phyloP scores from a whole-genome alignment of 2,888 invertebrate genomes.

The Miltochrista miniata region DNA sequence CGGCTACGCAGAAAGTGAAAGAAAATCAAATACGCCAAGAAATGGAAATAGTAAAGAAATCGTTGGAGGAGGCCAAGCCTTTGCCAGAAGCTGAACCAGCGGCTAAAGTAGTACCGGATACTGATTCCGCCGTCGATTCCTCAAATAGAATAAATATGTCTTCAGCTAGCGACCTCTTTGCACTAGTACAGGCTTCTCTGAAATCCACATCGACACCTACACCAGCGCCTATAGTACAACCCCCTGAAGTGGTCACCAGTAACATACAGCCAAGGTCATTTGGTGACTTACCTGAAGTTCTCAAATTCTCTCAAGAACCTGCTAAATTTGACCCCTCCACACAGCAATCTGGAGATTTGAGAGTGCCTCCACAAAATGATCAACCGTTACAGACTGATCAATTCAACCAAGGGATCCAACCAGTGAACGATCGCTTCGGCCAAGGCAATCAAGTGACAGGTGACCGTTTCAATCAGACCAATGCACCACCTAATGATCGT shows the following conservation, averaged over 20 bases:
- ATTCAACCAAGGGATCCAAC: slow-evolving; percentile 1
- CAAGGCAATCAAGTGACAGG: slow-evolving; percentile 3
- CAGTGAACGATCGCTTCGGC: slow-evolving; percentile 3
- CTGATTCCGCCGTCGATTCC: slow-evolving; percentile 19
- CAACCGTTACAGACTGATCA: not conserved
- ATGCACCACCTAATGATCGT: not conserved
- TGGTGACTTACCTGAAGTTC: slow-evolving; percentile 57
- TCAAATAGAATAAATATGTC: slow-evolving; percentile 44
- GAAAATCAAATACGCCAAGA: slow-evolving; percentile 84
- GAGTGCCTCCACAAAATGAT: slow-evolving; percentile 5
- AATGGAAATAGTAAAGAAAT: slow-evolving; percentile 81
- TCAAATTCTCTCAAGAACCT: slow-evolving; percentile 11
- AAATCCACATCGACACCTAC: slow-evolving; percentile 46
- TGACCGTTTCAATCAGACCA: not conserved
- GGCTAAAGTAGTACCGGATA: not conserved
- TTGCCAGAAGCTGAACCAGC: slow-evolving; percentile 1
- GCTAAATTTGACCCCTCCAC: too few relatives aligned
- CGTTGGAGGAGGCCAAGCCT: slow-evolving; percentile 62
- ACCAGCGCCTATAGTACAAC: slow-evolving; percentile 21
- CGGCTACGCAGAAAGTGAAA: slow-evolving; percentile 88
- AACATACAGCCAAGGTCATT: slow-evolving; percentile 64
- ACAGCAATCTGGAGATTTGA: too few relatives aligned
- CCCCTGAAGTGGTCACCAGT: slow-evolving; percentile 51
- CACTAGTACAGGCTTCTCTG: slow-evolving; percentile 70
- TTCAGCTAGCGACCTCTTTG: slow-evolving; percentile 65